These are phyloP conservation scores for Cephonodes hylas DNA, from an alignment of 2,888 invertebrate species.

Conservation along the genomic window DNA sequence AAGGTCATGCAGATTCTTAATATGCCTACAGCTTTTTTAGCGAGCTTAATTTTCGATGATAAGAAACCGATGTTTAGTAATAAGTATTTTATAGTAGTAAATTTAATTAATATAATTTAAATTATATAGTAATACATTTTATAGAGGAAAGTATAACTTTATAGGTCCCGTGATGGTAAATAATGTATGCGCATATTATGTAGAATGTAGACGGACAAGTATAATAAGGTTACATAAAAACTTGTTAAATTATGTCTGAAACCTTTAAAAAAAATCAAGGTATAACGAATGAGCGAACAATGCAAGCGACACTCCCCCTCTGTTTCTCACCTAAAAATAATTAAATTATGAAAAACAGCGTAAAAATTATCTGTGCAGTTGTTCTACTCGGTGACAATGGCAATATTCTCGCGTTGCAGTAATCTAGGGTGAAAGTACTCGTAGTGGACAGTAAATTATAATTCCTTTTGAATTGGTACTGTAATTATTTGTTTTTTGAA, in stretches of 20 bases:
- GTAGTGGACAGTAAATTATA: background rate
- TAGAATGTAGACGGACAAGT: too few relatives aligned
- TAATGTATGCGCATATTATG: too few relatives aligned
- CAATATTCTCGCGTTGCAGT: slow-evolving; percentile 24
- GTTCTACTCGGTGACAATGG: slow-evolving; percentile 24
- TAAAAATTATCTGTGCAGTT: slow-evolving; percentile 31
- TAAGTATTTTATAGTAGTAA: too few relatives aligned
- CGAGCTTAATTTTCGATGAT: too few relatives aligned
- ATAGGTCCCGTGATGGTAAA: too few relatives aligned
- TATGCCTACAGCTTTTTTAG: too few relatives aligned
- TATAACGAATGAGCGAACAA: background rate
- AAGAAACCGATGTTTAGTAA: too few relatives aligned
- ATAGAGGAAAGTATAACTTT: too few relatives aligned
- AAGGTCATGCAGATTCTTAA: too few relatives aligned
- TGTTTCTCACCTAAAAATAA: background rate
- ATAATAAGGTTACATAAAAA: background rate
- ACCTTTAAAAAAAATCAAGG: background rate
- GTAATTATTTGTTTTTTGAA: too few relatives aligned
- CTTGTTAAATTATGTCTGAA: background rate
- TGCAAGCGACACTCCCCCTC: slow-evolving; percentile 2
- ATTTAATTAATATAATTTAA: too few relatives aligned
- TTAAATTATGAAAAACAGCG: slow-evolving; percentile 15
- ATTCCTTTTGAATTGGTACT: background rate
- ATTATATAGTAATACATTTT: too few relatives aligned
- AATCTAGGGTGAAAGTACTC: background rate